Evolutionary conservation across 2,113 vertebrate genomes (phyloP), one percentile per base, ranked within the genome.

Genomic region (Eretmochelys imbricata): DNA sequence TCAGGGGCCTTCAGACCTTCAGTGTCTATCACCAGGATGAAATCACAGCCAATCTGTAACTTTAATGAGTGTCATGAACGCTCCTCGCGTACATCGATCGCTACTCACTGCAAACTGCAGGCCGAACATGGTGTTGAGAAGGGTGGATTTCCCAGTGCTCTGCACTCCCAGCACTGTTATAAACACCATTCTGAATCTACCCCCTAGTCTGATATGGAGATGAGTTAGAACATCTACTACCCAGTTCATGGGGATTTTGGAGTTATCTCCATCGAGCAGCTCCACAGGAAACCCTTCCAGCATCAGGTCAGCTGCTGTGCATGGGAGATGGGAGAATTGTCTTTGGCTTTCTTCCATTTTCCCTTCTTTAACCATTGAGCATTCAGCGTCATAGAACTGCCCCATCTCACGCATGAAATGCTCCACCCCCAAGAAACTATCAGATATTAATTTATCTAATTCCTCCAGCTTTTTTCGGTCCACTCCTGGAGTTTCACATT

Each of bases 1-100:
- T 38, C 38, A 38, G 38, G 38, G 38, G 38, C 38, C 38, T 38
- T 38, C 38, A 38, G 38, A 38, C 38, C 38, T 38, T 38, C 38
- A 38, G 38, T 38, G 88, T 98, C 94, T 85, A 98, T 96, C 49
- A 98, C 54, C 79, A 98, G 90, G 46, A 98, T 90, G 83, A 98
- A 97, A 80, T 98, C 98, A 95, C 96, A 98, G 51, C 93, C 96
- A 72, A 98, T 95, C 91, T 10, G 97, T 97, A 12, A 98, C 81
- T 80, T 62, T 91, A 6, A 98, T 82, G 48, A 86, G 82, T 25
- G 93, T 7, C 81, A 82, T 55, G 81, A 82, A 82, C 53, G n/a
- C 51, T 24, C 51, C 80, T 38, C n/a, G n/a, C 8, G 46, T 54
- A 46, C 46, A 38, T 31, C 72, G 72, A 22, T 38, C 72, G 46